Evolutionary conservation across 2,888 invertebrate genomes (phyloP).

Genomic region (Eupithecia centaureata): DNA sequence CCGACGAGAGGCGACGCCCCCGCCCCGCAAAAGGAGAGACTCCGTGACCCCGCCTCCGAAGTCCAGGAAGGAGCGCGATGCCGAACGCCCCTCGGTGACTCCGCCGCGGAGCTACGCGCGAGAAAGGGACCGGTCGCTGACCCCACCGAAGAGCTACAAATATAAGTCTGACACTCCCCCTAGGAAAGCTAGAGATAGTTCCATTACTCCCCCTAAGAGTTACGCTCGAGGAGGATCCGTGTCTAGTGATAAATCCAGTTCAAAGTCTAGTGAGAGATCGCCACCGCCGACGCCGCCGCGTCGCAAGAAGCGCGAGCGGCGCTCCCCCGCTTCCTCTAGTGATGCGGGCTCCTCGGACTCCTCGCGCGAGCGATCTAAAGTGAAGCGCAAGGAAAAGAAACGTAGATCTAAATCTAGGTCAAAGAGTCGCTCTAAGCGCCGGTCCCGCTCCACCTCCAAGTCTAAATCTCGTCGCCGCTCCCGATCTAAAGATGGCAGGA

Average conservation of each 20-base stretch:
- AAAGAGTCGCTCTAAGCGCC: conserved; percentile 57
- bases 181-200: conserved; percentile 63
- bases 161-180: conserved; percentile 54
- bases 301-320: conserved; percentile 50
- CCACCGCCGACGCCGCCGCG: conserved; percentile 52
- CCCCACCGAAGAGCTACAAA: conserved; percentile 60
- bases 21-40: conserved; percentile 50
- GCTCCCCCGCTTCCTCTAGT: conserved; percentile 48
- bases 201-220: conserved; percentile 73
- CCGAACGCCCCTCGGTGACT: conserved; percentile 59
- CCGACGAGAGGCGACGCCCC: conserved; percentile 53
- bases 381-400: conserved; percentile 49
- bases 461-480: conserved; percentile 56
- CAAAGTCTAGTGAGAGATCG: conserved; percentile 59
- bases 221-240: conserved; percentile 66
- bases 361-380: conserved; percentile 52
- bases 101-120: conserved; percentile 60
- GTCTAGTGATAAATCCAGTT: conserved; percentile 50
- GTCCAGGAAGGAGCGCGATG: conserved; percentile 44
- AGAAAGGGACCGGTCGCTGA: conserved; percentile 51
- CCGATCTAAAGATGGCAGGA: conserved; percentile 33
- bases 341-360: conserved; percentile 54
- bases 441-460: conserved; percentile 46
- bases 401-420: conserved; percentile 56
- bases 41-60: conserved; percentile 52